Percentiles rank a stretch among this genome's conserved stretches.
Conservation (phyloP, 2,797 vertebrate genomes). For the Smutsia temminckii region DNA sequence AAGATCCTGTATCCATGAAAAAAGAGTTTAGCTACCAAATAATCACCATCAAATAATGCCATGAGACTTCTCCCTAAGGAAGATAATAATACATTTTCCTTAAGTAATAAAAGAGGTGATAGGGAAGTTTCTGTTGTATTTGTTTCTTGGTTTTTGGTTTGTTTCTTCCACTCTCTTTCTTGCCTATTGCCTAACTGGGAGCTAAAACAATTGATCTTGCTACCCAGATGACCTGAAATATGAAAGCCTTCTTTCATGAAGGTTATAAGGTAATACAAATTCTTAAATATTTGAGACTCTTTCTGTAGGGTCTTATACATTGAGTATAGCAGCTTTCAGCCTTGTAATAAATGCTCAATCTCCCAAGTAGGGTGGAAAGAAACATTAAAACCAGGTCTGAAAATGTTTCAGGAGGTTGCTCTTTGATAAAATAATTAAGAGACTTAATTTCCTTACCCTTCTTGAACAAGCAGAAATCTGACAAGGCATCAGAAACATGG, state of each 20-base stretch:
- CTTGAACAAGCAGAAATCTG: background rate
- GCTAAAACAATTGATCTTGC: background rate
- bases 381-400: background rate
- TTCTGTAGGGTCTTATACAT: background rate
- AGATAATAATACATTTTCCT: background rate
- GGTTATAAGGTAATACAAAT: background rate
- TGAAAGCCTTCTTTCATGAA: background rate
- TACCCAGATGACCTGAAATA: background rate
- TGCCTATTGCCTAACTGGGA: background rate
- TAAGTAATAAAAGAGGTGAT: background rate
- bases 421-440: background rate
- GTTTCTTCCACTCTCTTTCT: background rate
- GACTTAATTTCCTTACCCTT: background rate
- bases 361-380: background rate
- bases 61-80: background rate
- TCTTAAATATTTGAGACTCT: conserved; percentile 21
- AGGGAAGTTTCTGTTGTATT: background rate
- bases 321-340: background rate
- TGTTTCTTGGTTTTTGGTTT: background rate
- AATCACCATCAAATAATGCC: background rate
- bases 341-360: background rate
- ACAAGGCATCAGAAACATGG: background rate
- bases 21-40: background rate
- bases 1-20: background rate
- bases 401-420: background rate